phyloP scores from a whole-genome alignment of 2,888 invertebrate species.

The Leucozona laternaria region DNA sequence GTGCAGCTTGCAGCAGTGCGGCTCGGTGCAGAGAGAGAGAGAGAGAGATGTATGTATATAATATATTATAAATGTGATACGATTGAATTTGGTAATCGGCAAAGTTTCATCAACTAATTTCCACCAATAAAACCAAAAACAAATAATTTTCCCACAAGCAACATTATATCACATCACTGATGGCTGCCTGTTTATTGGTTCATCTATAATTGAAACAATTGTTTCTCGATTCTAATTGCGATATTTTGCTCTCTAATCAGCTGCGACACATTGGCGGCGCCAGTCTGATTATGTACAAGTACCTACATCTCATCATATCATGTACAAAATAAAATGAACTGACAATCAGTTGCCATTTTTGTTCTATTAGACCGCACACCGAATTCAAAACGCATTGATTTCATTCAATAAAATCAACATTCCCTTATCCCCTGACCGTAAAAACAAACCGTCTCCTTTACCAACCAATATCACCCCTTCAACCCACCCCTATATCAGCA shows the following conservation, averaged over 20 bases:
- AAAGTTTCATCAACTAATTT: constrained; percentile 35
- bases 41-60: not conserved
- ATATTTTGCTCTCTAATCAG: constrained; percentile 61
- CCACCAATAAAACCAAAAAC: constrained; percentile 18
- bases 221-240: constrained; percentile 66
- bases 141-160: constrained; percentile 56
- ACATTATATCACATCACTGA: not conserved
- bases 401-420: constrained; percentile 65
- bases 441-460: not conserved
- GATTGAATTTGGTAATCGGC: too few species aligned
- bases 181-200: constrained; percentile 40
- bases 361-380: constrained; percentile 46
- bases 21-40: not conserved
- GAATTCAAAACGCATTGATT: constrained; percentile 69
- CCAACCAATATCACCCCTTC: not conserved
- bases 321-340: constrained; percentile 12
- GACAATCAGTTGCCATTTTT: constrained; percentile 43
- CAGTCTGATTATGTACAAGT: constrained; percentile 54
- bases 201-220: constrained; percentile 70
- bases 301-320: constrained; percentile 40
- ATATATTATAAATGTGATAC: too few species aligned
- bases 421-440: not conserved
- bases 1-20: not conserved
- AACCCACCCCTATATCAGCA: not conserved
- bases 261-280: constrained; percentile 61